Base-by-base conservation (phyloP, 30 jellyfish, hydroid and myxozoan genomes). In the Nemopilema nomurai region DNA sequence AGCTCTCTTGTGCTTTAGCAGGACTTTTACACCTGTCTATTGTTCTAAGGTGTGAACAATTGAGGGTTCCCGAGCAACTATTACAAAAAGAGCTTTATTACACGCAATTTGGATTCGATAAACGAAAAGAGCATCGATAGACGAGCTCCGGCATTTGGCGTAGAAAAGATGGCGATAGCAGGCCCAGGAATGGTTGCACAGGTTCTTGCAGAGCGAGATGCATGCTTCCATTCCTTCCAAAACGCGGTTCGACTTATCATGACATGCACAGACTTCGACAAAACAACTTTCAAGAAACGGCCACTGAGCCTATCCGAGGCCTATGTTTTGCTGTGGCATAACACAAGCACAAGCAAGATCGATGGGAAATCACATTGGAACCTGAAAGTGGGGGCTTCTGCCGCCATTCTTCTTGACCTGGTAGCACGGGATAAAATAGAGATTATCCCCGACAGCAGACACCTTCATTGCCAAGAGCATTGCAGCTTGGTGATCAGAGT, bases 401-500 rank as follows among this genome's bases (percentile, higher is more conserved):
- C 97, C 0, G 97, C 97, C 0, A 87, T 91, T 24, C 90, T 91
- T 23, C 67, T 91, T 49, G 97, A 91, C 69, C 79, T 91, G 72
- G 27, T 87, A 62, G 93, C 84, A 0, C 62, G 52, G 21, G 97
- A 90, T 21, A 86, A 79, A 69, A 91, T 91, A 49, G 90, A 85
- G 49, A 72, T 91, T 71, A 71, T 71, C 41, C 18, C 30, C n/a
- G 96, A 89, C 25, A 25, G 28, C 1, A 25, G 86, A 0, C 87
- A 62, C 57, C 63, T 80, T 71, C 88, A 83, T 26, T 81, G 92
- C 51, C 92, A 77, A 23, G 87, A 74, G 4, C 90, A 77, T 51
- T 87, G 82, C 75, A 62, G 4, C n/a, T 62, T 62, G 41, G 83
- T 67, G 16, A 89, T 83, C 31, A 64, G 74, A 66, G 91, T 85